Evolutionary conservation across 2,113 vertebrate genomes (phyloP), one percentile per base, ranked within the genome.

Genomic region (Oreochromis tanganicae): DNA sequence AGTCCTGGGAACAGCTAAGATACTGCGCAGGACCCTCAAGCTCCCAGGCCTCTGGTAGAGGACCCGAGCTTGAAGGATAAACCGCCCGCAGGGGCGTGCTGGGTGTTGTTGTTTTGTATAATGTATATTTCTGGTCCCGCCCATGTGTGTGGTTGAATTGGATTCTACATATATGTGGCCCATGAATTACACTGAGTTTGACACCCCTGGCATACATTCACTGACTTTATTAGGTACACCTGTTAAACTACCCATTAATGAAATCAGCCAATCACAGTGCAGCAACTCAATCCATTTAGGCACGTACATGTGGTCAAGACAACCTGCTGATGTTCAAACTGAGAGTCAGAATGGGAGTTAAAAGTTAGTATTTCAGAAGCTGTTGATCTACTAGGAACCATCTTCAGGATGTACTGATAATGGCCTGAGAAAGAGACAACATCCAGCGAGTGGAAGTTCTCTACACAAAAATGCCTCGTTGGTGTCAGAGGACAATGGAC

Each of bases 91-190:
- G n/a, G n/a, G n/a, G n/a, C n/a, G n/a, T n/a, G n/a, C n/a, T n/a
- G n/a, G n/a, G n/a, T n/a, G n/a, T n/a, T n/a, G n/a, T n/a, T n/a
- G n/a, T n/a, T n/a, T n/a, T n/a, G n/a, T 21, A 21, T 21, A 21
- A 24, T 24, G 3, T 24, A 5, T 55, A 21, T 0, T 9, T 55
- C 4, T 57, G 24, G 16, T 10, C 1, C 29, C 3, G 9, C 16
- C 59, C 6, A 34, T 63, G 16, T 34, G 16, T 34, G 16, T 34
- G 29, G 29, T 63, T 63, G 5, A 63, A 63, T 11, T 63, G 1
- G 0, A 63, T 34, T 19, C 16, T 63, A 63, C 29, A 63, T 34
- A 63, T 19, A 19, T 63, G 59, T 63, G 59, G 29, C 2, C 16
- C 59, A 63, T 63, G 32, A 63, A 63, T 11, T 63, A 19, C 32